Evolutionary conservation across 1,140 invertebrate species (phyloP).

Genomic region (Drosophila bocqueti): DNA sequence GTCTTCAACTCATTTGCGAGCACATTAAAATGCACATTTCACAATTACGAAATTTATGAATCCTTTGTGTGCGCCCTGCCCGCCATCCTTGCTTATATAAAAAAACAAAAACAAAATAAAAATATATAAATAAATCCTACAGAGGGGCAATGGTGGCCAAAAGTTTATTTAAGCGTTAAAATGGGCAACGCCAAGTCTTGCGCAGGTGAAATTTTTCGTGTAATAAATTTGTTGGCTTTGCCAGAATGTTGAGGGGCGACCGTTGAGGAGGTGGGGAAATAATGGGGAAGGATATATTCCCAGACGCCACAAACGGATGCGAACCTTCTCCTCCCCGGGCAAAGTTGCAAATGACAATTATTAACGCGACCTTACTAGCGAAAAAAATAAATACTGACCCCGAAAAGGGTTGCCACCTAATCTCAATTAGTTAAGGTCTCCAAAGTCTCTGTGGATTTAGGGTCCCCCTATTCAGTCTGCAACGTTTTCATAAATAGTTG

Average conservation of each 20-base stretch:
- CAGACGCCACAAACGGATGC: constrained; percentile 58
- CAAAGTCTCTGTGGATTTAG: no score
- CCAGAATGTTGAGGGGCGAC: constrained; percentile 31
- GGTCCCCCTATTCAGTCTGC: no score
- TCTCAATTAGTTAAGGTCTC: no score
- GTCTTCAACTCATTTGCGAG: constrained; percentile 60
- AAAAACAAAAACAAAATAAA: not conserved
- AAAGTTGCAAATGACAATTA: constrained; percentile 64
- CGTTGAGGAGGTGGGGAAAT: not conserved
- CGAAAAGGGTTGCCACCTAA: not conserved
- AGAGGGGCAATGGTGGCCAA: constrained; percentile 26
- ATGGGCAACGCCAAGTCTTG: constrained; percentile 40
- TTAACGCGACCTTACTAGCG: constrained; percentile 18
- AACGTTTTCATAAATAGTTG: no score
- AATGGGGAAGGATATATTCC: constrained; percentile 15
- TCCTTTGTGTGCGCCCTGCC: constrained; percentile 45
- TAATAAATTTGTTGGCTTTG: constrained; percentile 74
- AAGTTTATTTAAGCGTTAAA: constrained; percentile 70
- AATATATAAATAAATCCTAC: constrained; percentile 15
- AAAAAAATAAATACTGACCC: constrained; percentile 13
- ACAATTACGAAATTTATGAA: constrained; percentile 74
- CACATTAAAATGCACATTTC: constrained; percentile 61
- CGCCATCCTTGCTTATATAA: constrained; percentile 25
- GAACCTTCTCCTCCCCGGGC: constrained; percentile 4
- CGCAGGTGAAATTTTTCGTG: constrained; percentile 70